These are phyloP conservation scores for Mythimna vitellina DNA, from an alignment of 2,888 invertebrate species.

Conservation along the genomic window DNA sequence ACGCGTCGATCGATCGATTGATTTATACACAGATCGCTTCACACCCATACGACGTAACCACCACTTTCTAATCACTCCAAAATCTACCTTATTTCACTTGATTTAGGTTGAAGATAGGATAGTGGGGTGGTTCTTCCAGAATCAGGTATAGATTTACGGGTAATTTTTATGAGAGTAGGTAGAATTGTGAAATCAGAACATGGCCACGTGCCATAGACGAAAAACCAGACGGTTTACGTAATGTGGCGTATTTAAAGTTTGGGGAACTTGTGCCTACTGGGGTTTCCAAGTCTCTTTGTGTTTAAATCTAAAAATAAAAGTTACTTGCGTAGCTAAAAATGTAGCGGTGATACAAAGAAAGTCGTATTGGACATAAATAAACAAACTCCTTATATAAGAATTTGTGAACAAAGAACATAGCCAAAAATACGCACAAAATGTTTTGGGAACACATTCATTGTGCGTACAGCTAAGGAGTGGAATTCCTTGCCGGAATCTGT, in stretches of 20 bases:
- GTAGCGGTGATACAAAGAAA: slow-evolving; percentile 17
- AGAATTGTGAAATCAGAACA: slow-evolving; percentile 70
- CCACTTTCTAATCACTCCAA: slow-evolving; percentile 17
- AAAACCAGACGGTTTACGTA: slow-evolving; percentile 70
- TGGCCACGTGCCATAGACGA: slow-evolving; percentile 72
- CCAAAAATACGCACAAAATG: too few relatives aligned
- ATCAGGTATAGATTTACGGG: slow-evolving; percentile 63
- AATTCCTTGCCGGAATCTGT: too few relatives aligned
- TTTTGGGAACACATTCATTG: too few relatives aligned
- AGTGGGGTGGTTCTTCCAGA: slow-evolving; percentile 24
- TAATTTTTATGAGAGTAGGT: slow-evolving; percentile 69
- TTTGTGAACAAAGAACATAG: too few relatives aligned
- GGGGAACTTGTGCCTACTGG: slow-evolving; percentile 28
- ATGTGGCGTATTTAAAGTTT: slow-evolving; percentile 59
- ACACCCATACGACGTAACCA: slow-evolving; percentile 49
- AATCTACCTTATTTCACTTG: not conserved
- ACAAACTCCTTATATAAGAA: not conserved
- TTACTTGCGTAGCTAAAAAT: slow-evolving; percentile 13
- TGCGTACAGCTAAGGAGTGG: too few relatives aligned
- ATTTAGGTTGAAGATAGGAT: not conserved
- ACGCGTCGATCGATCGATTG: slow-evolving; percentile 86
- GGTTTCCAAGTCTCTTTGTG: slow-evolving; percentile 45
- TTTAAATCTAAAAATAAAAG: slow-evolving; percentile 34
- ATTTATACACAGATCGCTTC: slow-evolving; percentile 80
- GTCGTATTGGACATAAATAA: not conserved